phyloP scores from a whole-genome alignment of 2,113 vertebrate species.

The Grallaria varia region DNA sequence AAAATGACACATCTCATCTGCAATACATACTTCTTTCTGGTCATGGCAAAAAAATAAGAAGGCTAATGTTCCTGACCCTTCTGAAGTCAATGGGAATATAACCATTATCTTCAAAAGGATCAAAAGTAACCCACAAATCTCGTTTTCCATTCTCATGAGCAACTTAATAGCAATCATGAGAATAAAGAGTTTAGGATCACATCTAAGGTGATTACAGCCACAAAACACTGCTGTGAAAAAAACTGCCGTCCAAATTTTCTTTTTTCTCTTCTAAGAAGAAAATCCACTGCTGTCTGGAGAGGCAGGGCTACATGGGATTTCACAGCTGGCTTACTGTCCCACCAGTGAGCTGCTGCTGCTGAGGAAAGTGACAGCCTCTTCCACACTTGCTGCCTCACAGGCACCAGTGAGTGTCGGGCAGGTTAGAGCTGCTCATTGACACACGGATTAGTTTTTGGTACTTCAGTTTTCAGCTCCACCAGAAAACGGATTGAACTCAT shows the following conservation, averaged over 20 bases:
- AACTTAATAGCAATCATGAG: slow-evolving; percentile 30
- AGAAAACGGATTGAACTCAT: background rate
- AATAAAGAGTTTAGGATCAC: slow-evolving; percentile 13
- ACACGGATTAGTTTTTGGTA: background rate
- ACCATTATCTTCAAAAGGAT: slow-evolving; percentile 21
- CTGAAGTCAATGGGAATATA: background rate
- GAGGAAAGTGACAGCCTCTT: background rate
- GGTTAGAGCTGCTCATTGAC: background rate
- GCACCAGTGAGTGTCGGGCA: background rate
- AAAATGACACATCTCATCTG: background rate
- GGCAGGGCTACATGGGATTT: background rate
- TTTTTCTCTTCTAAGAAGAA: background rate
- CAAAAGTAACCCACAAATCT: slow-evolving; percentile 31
- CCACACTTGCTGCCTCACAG: background rate
- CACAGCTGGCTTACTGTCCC: background rate
- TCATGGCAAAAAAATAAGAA: background rate
- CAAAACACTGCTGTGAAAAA: background rate
- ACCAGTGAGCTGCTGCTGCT: background rate
- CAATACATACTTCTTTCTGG: background rate
- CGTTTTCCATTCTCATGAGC: slow-evolving; percentile 55
- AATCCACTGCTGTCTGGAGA: background rate
- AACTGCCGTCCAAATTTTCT: background rate
- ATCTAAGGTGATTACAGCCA: slow-evolving; percentile 15
- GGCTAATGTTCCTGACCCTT: background rate
- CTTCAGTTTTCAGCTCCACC: background rate